Evolutionary conservation across 2,113 vertebrate species (phyloP).

Genomic region (Gallinago undulata): DNA sequence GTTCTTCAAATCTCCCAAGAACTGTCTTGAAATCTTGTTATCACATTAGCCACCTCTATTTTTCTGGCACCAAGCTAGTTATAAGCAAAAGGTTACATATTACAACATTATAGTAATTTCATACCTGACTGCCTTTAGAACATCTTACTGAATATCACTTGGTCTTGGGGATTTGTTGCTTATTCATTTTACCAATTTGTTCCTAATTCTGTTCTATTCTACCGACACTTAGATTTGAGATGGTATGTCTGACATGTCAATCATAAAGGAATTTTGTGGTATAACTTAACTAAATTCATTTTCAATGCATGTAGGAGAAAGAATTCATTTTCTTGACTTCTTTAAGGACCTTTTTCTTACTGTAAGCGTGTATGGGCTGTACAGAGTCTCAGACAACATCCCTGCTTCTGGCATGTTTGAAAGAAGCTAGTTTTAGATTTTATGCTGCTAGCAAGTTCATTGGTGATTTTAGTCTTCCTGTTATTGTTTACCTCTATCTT

Average conservation of each 20-base stretch:
- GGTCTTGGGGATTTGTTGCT: background rate
- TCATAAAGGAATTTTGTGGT: background rate
- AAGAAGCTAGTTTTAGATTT: background rate
- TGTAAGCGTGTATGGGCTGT: background rate
- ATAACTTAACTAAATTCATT: background rate
- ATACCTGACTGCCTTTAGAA: constrained; percentile 11
- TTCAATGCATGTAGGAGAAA: background rate
- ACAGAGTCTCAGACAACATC: background rate
- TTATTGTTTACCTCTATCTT: background rate
- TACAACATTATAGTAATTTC: background rate
- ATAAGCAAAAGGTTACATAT: background rate
- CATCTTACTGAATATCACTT: background rate
- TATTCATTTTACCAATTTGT: background rate
- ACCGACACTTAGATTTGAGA: background rate
- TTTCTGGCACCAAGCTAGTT: background rate
- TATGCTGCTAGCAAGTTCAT: background rate
- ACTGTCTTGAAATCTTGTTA: background rate
- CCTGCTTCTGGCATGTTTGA: background rate
- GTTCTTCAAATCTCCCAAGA: background rate
- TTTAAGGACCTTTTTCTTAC: background rate
- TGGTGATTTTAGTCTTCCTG: background rate
- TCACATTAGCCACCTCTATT: background rate
- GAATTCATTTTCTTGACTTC: background rate
- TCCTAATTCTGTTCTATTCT: background rate
- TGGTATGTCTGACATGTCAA: background rate